Conservation (phyloP, 2,797 vertebrate genomes). For the Cuniculus paca region DNA sequence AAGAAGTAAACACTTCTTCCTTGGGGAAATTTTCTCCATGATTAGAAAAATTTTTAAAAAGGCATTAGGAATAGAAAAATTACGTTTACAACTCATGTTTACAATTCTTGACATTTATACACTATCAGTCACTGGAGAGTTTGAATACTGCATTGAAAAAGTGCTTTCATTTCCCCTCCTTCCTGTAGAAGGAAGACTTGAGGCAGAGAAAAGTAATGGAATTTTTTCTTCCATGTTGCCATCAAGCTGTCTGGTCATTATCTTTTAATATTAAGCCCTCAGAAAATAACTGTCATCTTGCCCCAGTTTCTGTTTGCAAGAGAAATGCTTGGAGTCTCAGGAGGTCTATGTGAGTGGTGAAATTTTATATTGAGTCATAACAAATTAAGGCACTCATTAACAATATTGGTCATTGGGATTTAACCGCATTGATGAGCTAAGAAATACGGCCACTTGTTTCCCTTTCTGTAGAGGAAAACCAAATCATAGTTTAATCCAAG, state of each 20-base stretch:
- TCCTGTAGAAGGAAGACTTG: constrained; percentile 24
- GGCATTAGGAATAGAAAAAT: constrained; percentile 40
- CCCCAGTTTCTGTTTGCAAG: background rate
- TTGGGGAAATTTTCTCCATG: background rate
- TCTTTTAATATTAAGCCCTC: constrained; percentile 37
- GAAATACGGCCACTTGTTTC: background rate
- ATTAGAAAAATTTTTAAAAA: constrained; percentile 56
- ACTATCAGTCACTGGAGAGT: constrained; percentile 11
- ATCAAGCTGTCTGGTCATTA: background rate
- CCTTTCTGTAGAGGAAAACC: constrained; percentile 50
- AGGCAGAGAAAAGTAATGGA: constrained; percentile 22
- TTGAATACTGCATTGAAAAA: constrained; percentile 62
- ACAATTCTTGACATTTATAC: constrained; percentile 65
- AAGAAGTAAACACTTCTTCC: constrained; percentile 58
- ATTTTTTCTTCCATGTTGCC: constrained; percentile 20
- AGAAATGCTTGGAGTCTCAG: constrained; percentile 14
- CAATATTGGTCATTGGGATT: background rate
- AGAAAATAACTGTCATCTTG: constrained; percentile 5
- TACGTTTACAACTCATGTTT: constrained; percentile 44
- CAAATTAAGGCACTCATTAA: constrained; percentile 57
- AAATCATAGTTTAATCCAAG: background rate
- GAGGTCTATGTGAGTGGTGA: constrained; percentile 20
- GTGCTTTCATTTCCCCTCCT: background rate
- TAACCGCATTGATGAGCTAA: constrained; percentile 25
- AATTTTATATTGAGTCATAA: constrained; percentile 33